Conservation (phyloP, 1,140 invertebrate species). For the Melitaea cinxia region DNA sequence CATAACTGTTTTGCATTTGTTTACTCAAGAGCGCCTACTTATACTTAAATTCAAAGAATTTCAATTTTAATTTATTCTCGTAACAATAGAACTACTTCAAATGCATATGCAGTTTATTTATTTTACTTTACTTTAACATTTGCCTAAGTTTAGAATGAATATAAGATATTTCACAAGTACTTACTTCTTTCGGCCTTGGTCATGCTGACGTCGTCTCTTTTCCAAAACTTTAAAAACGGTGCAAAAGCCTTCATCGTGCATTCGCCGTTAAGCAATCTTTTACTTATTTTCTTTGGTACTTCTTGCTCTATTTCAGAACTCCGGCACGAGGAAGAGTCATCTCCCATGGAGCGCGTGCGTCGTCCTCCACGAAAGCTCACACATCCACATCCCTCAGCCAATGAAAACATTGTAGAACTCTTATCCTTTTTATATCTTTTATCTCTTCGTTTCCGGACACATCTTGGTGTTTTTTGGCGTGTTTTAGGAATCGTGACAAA, state of each 20-base stretch:
- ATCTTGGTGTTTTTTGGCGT: slow-evolving; percentile 68
- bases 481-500: slow-evolving; percentile 69
- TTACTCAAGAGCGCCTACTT: too few relatives aligned
- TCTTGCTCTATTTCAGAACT: slow-evolving; percentile 83
- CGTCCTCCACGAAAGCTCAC: slow-evolving; percentile 72
- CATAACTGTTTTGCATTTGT: too few relatives aligned
- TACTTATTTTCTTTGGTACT: slow-evolving; percentile 65
- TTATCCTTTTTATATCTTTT: slow-evolving; percentile 73
- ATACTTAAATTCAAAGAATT: too few relatives aligned
- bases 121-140: too few relatives aligned
- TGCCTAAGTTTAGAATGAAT: too few relatives aligned
- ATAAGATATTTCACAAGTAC: slow-evolving; percentile 55
- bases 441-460: slow-evolving; percentile 77
- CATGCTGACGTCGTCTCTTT: slow-evolving; percentile 85
- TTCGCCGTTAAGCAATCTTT: slow-evolving; percentile 66
- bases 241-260: slow-evolving; percentile 76
- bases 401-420: slow-evolving; percentile 74
- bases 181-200: slow-evolving; percentile 87
- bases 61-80: too few relatives aligned
- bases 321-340: slow-evolving; percentile 83
- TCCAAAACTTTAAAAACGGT: slow-evolving; percentile 82
- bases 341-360: slow-evolving; percentile 71
- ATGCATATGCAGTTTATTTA: too few relatives aligned
- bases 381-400: slow-evolving; percentile 77
- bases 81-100: too few relatives aligned